Percentiles rank a stretch among this genome's conserved stretches.
Conservation (phyloP, 2,888 invertebrate genomes). For the Rhaphigaster nebulosa region DNA sequence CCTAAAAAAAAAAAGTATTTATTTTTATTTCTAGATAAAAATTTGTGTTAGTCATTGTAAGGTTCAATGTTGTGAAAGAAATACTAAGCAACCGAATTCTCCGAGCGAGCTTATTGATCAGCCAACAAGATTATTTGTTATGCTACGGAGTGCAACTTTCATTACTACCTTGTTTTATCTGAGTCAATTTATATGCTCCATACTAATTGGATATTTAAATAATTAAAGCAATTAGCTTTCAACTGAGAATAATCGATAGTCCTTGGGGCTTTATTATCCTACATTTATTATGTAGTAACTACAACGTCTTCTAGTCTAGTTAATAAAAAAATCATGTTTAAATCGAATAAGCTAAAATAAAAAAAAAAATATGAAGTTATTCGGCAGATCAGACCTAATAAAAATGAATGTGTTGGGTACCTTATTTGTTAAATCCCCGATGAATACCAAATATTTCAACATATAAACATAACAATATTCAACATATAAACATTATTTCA, state of each 20-base stretch:
- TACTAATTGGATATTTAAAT: slow-evolving; percentile 1
- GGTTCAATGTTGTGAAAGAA: background rate
- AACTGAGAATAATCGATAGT: slow-evolving; percentile 7
- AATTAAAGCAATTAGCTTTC: slow-evolving; percentile 6
- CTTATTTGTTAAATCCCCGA: no score
- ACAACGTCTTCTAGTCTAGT: background rate
- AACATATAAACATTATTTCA: no score
- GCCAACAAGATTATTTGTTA: background rate
- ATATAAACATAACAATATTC: no score
- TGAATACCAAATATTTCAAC: no score
- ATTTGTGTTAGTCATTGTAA: background rate
- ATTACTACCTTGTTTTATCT: background rate
- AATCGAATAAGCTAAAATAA: background rate
- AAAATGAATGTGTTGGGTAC: no score
- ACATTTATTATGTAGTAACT: background rate
- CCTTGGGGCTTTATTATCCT: background rate
- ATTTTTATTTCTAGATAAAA: no score
- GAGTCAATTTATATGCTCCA: slow-evolving; percentile 6
- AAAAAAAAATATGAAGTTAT: no score
- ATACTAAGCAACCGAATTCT: background rate
- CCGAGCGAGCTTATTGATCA: background rate
- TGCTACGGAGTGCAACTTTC: background rate
- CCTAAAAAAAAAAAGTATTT: no score
- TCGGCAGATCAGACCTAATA: no score
- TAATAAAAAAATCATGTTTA: background rate